These are phyloP conservation scores for Hippocampus abdominalis DNA, from an alignment of 2,113 vertebrate species.

Conservation along the genomic window DNA sequence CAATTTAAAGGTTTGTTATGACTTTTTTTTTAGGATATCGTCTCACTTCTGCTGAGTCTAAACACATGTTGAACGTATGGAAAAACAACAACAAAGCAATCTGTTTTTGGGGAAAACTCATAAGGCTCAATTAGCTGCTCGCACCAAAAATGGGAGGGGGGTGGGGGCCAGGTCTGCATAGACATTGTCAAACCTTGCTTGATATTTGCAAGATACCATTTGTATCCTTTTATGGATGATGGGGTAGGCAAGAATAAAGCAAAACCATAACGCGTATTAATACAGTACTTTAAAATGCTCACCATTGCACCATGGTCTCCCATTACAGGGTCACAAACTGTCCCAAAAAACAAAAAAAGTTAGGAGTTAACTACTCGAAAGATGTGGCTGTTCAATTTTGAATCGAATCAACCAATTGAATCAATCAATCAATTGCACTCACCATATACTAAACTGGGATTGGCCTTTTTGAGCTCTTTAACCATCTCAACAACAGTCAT, in stretches of 20 bases:
- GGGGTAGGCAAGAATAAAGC: not conserved
- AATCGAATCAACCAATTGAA: not conserved
- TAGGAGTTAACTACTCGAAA: no score
- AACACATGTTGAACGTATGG: no score
- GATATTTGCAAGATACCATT: not conserved
- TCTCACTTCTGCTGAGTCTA: not conserved
- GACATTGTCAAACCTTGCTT: no score
- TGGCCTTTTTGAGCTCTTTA: constrained; percentile 84
- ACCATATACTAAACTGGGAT: constrained; percentile 87
- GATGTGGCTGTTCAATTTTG: not conserved
- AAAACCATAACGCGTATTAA: not conserved
- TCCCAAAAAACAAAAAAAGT: not conserved
- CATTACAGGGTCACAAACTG: constrained; percentile 94
- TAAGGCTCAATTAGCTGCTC: no score
- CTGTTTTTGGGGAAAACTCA: no score
- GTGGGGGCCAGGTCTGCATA: no score
- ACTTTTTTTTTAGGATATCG: not conserved
- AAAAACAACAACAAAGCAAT: no score
- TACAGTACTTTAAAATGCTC: constrained; percentile 35
- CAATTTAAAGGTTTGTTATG: not conserved
- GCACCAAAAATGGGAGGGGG: no score
- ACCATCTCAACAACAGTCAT: constrained; percentile 90
- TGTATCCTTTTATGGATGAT: not conserved
- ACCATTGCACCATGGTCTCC: constrained; percentile 97
- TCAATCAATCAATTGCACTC: constrained; percentile 37